These are phyloP conservation scores for Rhingia campestris DNA, from an alignment of 2,888 invertebrate genomes.

Conservation along the genomic window DNA sequence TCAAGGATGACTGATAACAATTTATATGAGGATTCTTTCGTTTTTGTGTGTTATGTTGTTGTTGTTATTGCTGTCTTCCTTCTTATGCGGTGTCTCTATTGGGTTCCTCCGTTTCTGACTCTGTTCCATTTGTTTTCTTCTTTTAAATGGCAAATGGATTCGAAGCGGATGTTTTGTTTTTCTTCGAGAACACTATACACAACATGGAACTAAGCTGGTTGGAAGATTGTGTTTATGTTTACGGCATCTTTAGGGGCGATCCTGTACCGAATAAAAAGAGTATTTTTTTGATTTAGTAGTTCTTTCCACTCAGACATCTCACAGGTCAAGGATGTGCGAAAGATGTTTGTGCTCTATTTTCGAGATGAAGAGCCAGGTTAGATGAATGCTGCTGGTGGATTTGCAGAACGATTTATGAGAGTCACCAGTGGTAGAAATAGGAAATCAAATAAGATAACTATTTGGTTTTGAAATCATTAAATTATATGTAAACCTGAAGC, in stretches of 20 bases:
- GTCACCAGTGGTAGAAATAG: too few species aligned
- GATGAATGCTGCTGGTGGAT: background rate
- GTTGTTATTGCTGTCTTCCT: background rate
- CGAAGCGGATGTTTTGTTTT: slow-evolving; percentile 65
- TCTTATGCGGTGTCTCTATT: slow-evolving; percentile 48
- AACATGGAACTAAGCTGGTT: background rate
- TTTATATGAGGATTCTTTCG: slow-evolving; percentile 65
- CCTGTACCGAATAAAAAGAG: slow-evolving; percentile 6
- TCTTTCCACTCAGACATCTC: slow-evolving; percentile 23
- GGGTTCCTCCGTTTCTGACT: slow-evolving; percentile 31
- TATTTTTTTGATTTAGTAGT: slow-evolving; percentile 16
- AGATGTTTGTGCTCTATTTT: slow-evolving; percentile 43
- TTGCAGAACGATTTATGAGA: too few species aligned
- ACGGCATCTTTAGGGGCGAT: slow-evolving; percentile 28
- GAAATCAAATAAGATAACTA: too few species aligned
- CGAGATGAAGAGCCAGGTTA: background rate
- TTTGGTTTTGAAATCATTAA: too few species aligned
- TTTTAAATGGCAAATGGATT: slow-evolving; percentile 50
- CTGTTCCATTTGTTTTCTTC: slow-evolving; percentile 52
- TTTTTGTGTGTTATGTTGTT: background rate
- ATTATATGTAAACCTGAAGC: too few species aligned
- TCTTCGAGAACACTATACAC: slow-evolving; percentile 20
- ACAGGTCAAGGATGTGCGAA: slow-evolving; percentile 62
- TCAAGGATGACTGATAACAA: slow-evolving; percentile 74
- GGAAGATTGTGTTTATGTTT: slow-evolving; percentile 53